phyloP scores from a whole-genome alignment of 2,888 invertebrate genomes.

The Polymixis flavicincta region DNA sequence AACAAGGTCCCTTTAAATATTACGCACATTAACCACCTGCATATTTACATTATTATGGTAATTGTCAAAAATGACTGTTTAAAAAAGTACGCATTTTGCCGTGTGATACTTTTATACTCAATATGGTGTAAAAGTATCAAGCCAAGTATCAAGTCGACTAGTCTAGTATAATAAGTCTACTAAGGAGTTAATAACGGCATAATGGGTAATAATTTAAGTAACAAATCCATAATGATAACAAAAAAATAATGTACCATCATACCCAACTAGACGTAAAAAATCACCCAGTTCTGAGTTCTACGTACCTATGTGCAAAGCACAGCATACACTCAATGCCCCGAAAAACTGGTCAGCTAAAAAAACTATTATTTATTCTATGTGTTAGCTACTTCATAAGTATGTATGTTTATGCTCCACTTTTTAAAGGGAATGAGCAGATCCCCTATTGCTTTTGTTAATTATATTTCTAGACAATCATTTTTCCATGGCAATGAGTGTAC shows the following conservation, averaged over 20 bases:
- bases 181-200: slow-evolving; percentile 43
- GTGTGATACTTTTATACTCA: slow-evolving; percentile 49
- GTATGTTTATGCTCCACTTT: slow-evolving; percentile 55
- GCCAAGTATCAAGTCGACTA: slow-evolving; percentile 44
- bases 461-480: slow-evolving; percentile 54
- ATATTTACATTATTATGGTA: slow-evolving; percentile 71
- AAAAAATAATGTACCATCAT: slow-evolving; percentile 61
- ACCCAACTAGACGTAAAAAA: slow-evolving; percentile 58
- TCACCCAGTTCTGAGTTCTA: slow-evolving; percentile 38
- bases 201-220: slow-evolving; percentile 61
- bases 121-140: slow-evolving; percentile 49
- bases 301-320: slow-evolving; percentile 46
- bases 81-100: slow-evolving; percentile 61
- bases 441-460: slow-evolving; percentile 59
- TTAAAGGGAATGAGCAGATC: slow-evolving; percentile 57
- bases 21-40: slow-evolving; percentile 60
- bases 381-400: slow-evolving; percentile 59
- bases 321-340: slow-evolving; percentile 43
- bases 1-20: slow-evolving; percentile 69
- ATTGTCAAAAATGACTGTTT: slow-evolving; percentile 64
- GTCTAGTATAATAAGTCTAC: slow-evolving; percentile 43
- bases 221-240: slow-evolving; percentile 62
- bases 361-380: slow-evolving; percentile 47
- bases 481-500: slow-evolving; percentile 63
- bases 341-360: slow-evolving; percentile 48